A percentile compares a stretch with the other conserved stretches of the same genome.
Evolutionary conservation across 1,140 invertebrate species (phyloP).

Genomic region (Drosophila littoralis): DNA sequence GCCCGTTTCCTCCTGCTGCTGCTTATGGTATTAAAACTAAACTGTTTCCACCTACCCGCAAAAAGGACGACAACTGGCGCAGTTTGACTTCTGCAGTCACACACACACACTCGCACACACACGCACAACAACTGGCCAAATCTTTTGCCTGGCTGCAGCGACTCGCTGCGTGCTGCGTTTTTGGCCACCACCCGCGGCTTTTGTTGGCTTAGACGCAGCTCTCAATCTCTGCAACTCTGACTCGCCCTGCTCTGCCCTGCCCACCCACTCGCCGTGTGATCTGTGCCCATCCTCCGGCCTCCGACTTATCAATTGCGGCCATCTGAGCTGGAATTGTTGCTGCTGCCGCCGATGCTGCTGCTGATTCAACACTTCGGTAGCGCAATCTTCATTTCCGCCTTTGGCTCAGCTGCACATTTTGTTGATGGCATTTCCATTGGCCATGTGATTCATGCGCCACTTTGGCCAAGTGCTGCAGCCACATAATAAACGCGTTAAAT

Average conservation of each 20-base stretch:
- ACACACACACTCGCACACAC: slow-evolving; percentile 8
- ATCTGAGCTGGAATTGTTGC: slow-evolving; percentile 42
- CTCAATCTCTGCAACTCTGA: slow-evolving; percentile 23
- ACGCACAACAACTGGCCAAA: slow-evolving; percentile 38
- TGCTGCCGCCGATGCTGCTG: slow-evolving; percentile 12
- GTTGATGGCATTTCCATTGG: slow-evolving; percentile 30
- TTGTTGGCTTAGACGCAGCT: slow-evolving; percentile 66
- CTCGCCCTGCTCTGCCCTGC: slow-evolving; percentile 14
- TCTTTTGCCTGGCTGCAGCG: slow-evolving; percentile 1
- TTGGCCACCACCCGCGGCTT: slow-evolving; percentile 67
- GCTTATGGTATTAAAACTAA: slow-evolving; percentile 74
- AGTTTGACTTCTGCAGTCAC: slow-evolving; percentile 60
- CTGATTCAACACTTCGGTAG: slow-evolving; percentile 73
- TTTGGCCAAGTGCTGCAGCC: slow-evolving; percentile 39
- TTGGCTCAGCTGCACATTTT: slow-evolving; percentile 46
- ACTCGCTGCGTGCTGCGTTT: slow-evolving; percentile 64
- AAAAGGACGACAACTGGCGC: slow-evolving; percentile 65
- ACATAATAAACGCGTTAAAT: slow-evolving; percentile 19
- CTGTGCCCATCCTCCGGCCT: slow-evolving; percentile 3
- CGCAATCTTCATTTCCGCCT: slow-evolving; percentile 60
- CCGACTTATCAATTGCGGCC: slow-evolving; percentile 47
- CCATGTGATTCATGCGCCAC: slow-evolving; percentile 55
- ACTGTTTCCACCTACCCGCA: slow-evolving; percentile 77
- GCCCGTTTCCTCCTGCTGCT: slow-evolving; percentile 54
- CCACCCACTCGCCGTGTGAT: slow-evolving; percentile 52